A percentile compares a stretch with the other conserved stretches of the same genome.
These are phyloP conservation scores for Ichneumon xanthorius DNA, from an alignment of 2,888 invertebrate species.

Conservation along the genomic window DNA sequence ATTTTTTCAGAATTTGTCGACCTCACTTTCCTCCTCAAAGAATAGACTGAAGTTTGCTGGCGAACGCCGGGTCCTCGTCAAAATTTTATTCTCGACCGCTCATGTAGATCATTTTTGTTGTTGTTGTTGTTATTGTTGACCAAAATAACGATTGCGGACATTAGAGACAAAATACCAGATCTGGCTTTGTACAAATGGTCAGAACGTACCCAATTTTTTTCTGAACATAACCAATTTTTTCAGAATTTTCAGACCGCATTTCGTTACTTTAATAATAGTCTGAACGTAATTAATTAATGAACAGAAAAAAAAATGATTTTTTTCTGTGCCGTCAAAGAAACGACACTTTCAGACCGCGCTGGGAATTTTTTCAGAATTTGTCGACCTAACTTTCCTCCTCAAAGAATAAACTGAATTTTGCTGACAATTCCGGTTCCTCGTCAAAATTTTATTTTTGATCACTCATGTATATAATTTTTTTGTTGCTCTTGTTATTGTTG, in stretches of 20 bases:
- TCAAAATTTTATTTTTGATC: background rate
- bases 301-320: background rate
- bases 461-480: background rate
- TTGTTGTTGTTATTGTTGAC: background rate
- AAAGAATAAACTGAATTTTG: too few relatives aligned
- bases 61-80: background rate
- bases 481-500: background rate
- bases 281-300: background rate
- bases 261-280: too few relatives aligned
- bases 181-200: slow-evolving; percentile 83
- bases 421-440: too few relatives aligned
- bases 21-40: too few relatives aligned
- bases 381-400: too few relatives aligned
- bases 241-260: background rate
- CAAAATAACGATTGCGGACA: slow-evolving; percentile 80
- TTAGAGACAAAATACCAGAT: too few relatives aligned
- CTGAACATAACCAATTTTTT: slow-evolving; percentile 64
- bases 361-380: background rate
- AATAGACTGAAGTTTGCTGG: too few relatives aligned
- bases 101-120: background rate
- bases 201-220: slow-evolving; percentile 64
- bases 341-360: background rate
- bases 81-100: background rate
- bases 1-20: background rate
- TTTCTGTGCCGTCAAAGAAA: background rate